Evolutionary conservation across 92 coral and sea anemone genomes (phyloP).

Genomic region (Parazoanthus atlanticus): DNA sequence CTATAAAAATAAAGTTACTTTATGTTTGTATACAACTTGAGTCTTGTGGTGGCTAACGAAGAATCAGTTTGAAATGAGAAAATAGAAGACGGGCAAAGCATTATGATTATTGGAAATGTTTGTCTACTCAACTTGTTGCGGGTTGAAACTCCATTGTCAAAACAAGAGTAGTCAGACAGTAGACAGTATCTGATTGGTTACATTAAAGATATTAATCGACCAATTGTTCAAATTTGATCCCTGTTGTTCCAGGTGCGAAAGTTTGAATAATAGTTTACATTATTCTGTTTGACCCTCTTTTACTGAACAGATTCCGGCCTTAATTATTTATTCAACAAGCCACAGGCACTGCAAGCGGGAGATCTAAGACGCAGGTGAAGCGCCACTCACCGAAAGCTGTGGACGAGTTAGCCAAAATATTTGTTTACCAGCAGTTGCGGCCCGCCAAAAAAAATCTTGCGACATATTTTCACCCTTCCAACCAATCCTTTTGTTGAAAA

Average conservation of each 20-base stretch:
- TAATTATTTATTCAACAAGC: conserved; percentile 24
- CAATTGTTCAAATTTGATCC: conserved; percentile 3
- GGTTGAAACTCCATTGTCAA: neutral
- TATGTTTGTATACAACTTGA: neutral
- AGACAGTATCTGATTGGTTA: conserved; percentile 6
- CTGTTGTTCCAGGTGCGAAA: conserved; percentile 37
- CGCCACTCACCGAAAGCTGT: neutral
- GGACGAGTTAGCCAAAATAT: neutral
- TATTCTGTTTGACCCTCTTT: neutral
- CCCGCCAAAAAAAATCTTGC: neutral
- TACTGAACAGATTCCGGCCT: conserved; percentile 8
- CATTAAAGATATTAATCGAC: conserved; percentile 1
- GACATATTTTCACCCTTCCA: neutral
- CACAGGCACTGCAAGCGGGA: neutral
- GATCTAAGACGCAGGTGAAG: conserved; percentile 21
- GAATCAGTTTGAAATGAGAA: neutral
- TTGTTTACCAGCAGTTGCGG: conserved; percentile 15
- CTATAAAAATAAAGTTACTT: neutral
- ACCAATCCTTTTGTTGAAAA: neutral
- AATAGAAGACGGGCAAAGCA: neutral
- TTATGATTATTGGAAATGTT: neutral
- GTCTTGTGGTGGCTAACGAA: neutral
- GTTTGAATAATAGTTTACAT: conserved; percentile 8
- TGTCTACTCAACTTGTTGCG: neutral
- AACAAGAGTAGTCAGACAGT: neutral